Evolutionary conservation across 1,140 invertebrate genomes (phyloP), one percentile per base, ranked within the genome.

Genomic region (Acromyrmex charruanus): DNA sequence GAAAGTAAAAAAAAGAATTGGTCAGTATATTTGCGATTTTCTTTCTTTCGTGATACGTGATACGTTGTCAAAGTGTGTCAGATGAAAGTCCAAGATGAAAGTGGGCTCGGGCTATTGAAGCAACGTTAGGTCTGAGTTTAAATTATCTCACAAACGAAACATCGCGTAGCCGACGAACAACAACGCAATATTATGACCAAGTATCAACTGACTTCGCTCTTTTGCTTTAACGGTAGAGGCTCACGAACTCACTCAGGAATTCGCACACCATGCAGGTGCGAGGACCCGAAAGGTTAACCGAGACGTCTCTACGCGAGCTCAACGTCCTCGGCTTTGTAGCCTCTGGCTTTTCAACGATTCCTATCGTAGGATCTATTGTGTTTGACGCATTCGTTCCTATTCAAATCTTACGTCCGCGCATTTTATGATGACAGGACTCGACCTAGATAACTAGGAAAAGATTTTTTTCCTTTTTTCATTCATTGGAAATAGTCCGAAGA

Each of bases 51-150:
- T 7, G 49, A 81, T 72, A 49, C 28, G 31, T 7, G 49, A 81
- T 72, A 49, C 55, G 68, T 44, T 53, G 25, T 6, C 49, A 1
- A 82, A 82, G 80, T 82, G 25, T 82, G 80, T 74, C 68, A 82
- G 80, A 82, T 82, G 80, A 82, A 82, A 82, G 80, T 82, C 79
- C 35, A 68, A 49, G 80, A 82, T 82, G 80, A 82, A 82, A 82
- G 80, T 82, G 53, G 80, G 35, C 7, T 74, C 80, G 68, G n/a
- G 14, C 25, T 16, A n/a, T 58, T 31, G 80, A 82, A 59, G 68
- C 51, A 16, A 72, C 79, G 66, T 72, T 28, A 25, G 14, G 39
- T 59, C n/a, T 82, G 74, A 25, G 39, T 74, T 74, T 59, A 28
- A 82, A 61, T 82, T 74, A 74, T 72, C 65, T 58, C 53, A 51